Base-by-base conservation (phyloP, 2,113 vertebrate genomes). In the Struthio camelus region DNA sequence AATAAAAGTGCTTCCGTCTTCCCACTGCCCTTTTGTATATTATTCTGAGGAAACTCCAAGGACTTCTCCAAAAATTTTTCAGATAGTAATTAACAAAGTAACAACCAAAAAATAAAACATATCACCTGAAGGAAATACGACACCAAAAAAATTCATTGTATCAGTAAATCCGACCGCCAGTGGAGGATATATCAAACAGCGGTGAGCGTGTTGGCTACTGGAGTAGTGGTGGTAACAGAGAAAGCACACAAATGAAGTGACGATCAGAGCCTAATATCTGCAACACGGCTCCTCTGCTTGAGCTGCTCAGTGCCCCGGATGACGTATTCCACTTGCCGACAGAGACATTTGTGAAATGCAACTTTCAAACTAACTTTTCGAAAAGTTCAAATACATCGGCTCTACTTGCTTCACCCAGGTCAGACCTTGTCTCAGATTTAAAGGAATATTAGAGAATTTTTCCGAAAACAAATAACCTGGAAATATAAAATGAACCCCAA, bases 51-150 rank as follows among this genome's bases (percentile, higher is more conserved):
- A 80, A 85, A 24, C 38, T 44, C 30, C 54, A 65, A 58, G 56
- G 24, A 28, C 17, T 59, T 73, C 11, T 76, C 42, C 2, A 88
- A 75, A 80, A 42, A 4, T 36, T 20, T n/a, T 75, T 12, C 24
- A 51, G 46, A 7, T 40, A 44, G 7, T 18, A 72, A 56, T 3
- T 3, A 8, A 16, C 15, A 65, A 87, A 81, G 8, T 6, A 65
- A 48, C 25, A 62, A 23, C 1, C 6, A 66, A 4, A 64, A 40
- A 54, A 54, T 18, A 54, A 88, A 69, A 64, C 4, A 12, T 1
- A 66, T 34, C 34, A 10, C 0, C 0, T 40, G 53, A 83, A 77
- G 44, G 65, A 89, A 95, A 71, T 2, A 22, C 1, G 0, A 17
- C 12, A 64, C 34, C 66, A 44, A 59, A 66, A 48, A 36, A 82